Evolutionary conservation across 2,888 invertebrate species (phyloP), one percentile per base, ranked within the genome.

Genomic region (Coelopa pilipes): DNA sequence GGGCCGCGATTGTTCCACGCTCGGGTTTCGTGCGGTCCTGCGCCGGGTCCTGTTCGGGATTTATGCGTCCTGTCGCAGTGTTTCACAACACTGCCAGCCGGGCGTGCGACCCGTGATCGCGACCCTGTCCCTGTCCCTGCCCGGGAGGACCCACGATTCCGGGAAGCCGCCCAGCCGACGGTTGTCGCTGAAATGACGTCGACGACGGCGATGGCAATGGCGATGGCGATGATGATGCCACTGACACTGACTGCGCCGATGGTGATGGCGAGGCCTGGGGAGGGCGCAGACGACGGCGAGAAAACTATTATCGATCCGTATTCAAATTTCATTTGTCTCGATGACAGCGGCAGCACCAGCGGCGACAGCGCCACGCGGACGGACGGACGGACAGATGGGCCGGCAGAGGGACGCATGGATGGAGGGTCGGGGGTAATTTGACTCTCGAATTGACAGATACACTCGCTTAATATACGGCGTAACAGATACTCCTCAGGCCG

Each of bases 41-140:
- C 21, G 57, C 15, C 15, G 21, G 57, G n/a, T 57, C 57, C 57
- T 57, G 17, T 57, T 34, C 34, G 34, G 63, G 78, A 82, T 81
- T 82, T 82, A 82, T 82, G 82, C 76, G 78, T 83, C 83, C 84
- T 84, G 84, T 80, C 84, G 80, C 80, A 78, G 81, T 83, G 81
- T 83, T 80, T 83, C 76, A 79, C 81, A 83, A 83, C 82, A 83
- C 82, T 81, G 80, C 80, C 80, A 82, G 79, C 79, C 80, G 81
- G 82, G 81, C 82, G 75, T 76, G 77, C 63, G 74, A 79, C 72
- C 59, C 24, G n/a, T n/a, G n/a, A n/a, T 34, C 34, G 34, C 34
- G 34, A 34, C 7, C 34, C 34, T 34, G n/a, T n/a, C n/a, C n/a
- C n/a, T n/a, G n/a, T n/a, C n/a, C n/a, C n/a, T n/a, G n/a, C n/a